These are phyloP conservation scores for Platorchestia sp. DNA, from an alignment of 1,140 invertebrate genomes.

Conservation along the genomic window DNA sequence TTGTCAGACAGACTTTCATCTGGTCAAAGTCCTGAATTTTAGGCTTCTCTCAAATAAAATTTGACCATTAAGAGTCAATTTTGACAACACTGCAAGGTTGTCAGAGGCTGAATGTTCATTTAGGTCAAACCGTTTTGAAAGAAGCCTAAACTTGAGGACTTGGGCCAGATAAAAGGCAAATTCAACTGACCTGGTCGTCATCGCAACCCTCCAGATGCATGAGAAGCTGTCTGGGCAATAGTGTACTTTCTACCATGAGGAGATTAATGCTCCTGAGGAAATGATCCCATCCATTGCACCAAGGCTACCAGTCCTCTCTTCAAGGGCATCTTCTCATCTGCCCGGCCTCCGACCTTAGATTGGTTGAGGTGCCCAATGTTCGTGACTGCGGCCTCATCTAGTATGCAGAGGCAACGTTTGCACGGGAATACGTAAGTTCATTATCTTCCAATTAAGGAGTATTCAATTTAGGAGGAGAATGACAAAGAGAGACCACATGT, in stretches of 20 bases:
- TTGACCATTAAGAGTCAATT: too few species aligned
- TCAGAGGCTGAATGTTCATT: too few species aligned
- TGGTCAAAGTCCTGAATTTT: too few species aligned
- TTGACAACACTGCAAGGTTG: too few species aligned
- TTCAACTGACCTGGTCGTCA: too few species aligned
- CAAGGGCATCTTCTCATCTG: constrained; percentile 11
- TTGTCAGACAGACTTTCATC: too few species aligned
- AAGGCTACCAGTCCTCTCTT: not conserved
- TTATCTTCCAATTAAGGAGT: not conserved
- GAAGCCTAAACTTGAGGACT: too few species aligned
- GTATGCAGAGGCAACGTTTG: not conserved
- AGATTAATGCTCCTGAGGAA: constrained; percentile 27
- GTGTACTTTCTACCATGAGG: not conserved
- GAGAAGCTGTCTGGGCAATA: constrained; percentile 19
- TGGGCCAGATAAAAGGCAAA: too few species aligned
- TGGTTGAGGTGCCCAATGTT: not conserved
- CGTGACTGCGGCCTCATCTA: not conserved
- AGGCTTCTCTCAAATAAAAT: too few species aligned
- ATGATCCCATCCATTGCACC: not conserved
- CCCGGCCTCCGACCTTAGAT: not conserved
- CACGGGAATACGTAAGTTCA: not conserved
- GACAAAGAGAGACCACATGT: not conserved
- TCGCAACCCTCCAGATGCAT: not conserved
- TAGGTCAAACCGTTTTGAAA: too few species aligned
- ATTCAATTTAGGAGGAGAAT: not conserved